These are phyloP conservation scores for Notarius quadriscutis DNA, from an alignment of 2,113 vertebrate species.

Conservation along the genomic window DNA sequence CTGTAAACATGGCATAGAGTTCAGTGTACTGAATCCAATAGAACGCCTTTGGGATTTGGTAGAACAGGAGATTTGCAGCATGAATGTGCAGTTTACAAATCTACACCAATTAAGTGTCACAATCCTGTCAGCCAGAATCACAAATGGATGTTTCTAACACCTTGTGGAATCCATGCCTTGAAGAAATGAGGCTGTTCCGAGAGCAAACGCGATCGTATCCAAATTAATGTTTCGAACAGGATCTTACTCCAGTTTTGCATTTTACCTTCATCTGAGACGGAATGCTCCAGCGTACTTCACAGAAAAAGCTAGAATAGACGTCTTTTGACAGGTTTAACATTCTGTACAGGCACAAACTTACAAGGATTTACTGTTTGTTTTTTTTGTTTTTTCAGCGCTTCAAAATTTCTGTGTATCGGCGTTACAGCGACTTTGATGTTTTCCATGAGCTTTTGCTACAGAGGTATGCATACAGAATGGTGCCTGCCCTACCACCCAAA, in stretches of 20 bases:
- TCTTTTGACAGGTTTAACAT: neutral
- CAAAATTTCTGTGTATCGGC: conserved; percentile 84
- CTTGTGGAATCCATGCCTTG: neutral
- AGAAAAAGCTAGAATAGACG: neutral
- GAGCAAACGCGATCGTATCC: neutral
- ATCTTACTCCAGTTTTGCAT: neutral
- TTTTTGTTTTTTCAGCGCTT: conserved; percentile 73
- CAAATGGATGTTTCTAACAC: neutral
- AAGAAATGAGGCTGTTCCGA: neutral
- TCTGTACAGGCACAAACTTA: neutral
- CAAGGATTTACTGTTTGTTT: neutral
- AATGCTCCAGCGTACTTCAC: neutral
- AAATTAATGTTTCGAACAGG: too few relatives aligned
- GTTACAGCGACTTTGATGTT: conserved; percentile 95
- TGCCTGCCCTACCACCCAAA: conserved; percentile 91
- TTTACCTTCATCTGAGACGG: neutral
- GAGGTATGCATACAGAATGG: conserved; percentile 90
- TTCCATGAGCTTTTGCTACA: conserved; percentile 93
- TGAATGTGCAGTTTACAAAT: neutral
- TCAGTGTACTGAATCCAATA: neutral
- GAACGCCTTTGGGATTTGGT: neutral
- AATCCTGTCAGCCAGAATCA: neutral
- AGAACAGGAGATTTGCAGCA: neutral
- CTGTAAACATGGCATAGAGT: neutral
- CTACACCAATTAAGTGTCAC: neutral